Evolutionary conservation across 1,140 invertebrate genomes (phyloP).

Genomic region (Bemisia tabaci): DNA sequence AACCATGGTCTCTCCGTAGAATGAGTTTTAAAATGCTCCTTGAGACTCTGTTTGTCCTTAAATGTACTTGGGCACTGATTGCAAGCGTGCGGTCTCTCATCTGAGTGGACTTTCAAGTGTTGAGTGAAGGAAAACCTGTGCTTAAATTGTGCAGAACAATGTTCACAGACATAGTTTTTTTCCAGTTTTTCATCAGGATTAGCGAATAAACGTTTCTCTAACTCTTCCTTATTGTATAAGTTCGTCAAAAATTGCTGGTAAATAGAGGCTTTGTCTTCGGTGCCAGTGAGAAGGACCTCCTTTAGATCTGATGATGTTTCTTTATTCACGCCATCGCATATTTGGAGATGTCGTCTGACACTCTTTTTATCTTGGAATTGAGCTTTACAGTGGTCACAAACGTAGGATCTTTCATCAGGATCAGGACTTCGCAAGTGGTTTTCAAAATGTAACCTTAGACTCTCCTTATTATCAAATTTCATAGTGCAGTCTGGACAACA

Average conservation of each 20-base stretch:
- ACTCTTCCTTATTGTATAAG: too few species aligned
- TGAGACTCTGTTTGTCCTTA: background rate
- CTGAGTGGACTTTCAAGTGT: background rate
- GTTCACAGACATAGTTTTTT: background rate
- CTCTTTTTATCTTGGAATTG: too few species aligned
- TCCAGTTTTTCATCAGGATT: too few species aligned
- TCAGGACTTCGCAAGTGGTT: background rate
- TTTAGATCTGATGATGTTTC: too few species aligned
- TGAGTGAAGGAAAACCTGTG: background rate
- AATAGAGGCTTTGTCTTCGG: too few species aligned
- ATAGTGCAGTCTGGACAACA: background rate
- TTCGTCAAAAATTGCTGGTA: too few species aligned
- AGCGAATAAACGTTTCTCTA: too few species aligned
- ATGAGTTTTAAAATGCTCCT: background rate
- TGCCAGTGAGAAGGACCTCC: too few species aligned
- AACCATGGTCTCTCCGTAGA: background rate
- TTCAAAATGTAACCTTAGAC: background rate
- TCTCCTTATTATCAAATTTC: background rate
- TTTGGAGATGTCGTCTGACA: too few species aligned
- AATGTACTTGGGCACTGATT: background rate
- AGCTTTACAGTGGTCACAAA: background rate
- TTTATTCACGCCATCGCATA: too few species aligned
- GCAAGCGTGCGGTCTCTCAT: background rate
- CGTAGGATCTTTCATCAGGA: background rate
- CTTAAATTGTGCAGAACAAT: background rate